Evolutionary conservation across 1,140 invertebrate genomes (phyloP), one percentile per base, ranked within the genome.

Genomic region (Ephestia elutella): DNA sequence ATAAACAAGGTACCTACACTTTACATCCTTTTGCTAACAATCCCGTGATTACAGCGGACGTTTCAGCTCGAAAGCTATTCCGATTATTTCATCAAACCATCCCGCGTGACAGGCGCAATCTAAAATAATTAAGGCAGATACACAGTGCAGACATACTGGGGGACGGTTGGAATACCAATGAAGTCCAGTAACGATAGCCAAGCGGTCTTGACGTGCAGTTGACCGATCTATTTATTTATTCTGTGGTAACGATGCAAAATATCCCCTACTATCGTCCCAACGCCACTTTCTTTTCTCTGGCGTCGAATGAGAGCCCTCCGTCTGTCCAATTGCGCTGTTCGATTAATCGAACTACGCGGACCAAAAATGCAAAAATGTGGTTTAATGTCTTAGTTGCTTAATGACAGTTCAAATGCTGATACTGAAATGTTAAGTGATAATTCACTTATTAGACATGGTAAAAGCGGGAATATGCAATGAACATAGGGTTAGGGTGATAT

Each of bases 61-160:
- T 44, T 44, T n/a, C 13, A 44, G n/a, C 15, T 15, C 38, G 13
- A 44, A 17, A 44, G n/a, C 38, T 44, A 44, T 44, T 44, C 38
- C 1, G n/a, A 44, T 44, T 44, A 44, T 44, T 44, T n/a, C 38
- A 15, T 44, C 38, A 44, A 44, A 44, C 38, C 13, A 15, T 15
- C 2, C 38, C 13, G 13, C 1, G n/a, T 44, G 38, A 44, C 38
- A 44, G 13, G 38, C 38, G 38, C 38, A 15, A 44, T 44, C 38
- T 44, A 44, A 44, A 44, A 44, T 44, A 44, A 44, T 44, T 44
- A 44, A 44, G 38, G 38, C 38, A 44, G 13, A 17, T 17, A 44
- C n/a, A 44, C 38, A 44, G 10, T 17, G n/a, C 13, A 9, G 38
- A 44, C 38, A 32, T 32, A 15, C 38, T 25, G n/a, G 38, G 38